Evolutionary conservation across 2,113 vertebrate genomes (phyloP).

Genomic region (Pycnonotus jocosus): DNA sequence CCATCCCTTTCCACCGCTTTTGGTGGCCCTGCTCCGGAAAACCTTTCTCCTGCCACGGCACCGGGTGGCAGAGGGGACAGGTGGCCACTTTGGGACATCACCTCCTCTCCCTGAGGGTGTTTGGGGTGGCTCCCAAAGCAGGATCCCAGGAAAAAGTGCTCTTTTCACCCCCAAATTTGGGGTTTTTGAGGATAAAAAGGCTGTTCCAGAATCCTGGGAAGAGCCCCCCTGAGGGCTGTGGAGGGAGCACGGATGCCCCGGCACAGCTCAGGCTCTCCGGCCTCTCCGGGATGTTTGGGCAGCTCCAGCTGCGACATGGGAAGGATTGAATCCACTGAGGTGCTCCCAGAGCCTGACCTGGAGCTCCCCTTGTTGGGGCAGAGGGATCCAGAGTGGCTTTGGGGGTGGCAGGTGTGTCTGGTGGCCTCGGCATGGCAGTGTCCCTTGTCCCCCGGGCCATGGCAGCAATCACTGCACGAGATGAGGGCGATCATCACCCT

Average conservation of each 20-base stretch:
- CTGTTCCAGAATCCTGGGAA: accelerated
- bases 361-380: accelerated
- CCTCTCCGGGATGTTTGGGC: accelerated
- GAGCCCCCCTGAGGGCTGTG: neutral
- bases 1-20: neutral
- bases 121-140: accelerated
- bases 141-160: neutral
- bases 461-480: accelerated
- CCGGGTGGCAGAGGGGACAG: neutral
- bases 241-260: neutral
- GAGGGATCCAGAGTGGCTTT: accelerated
- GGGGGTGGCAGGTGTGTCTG: neutral
- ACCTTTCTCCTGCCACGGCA: accelerated
- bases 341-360: neutral
- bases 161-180: neutral
- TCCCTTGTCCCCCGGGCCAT: neutral
- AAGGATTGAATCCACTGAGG: accelerated
- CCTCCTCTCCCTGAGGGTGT: neutral
- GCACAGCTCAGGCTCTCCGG: neutral
- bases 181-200: neutral
- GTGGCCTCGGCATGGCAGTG: accelerated
- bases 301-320: accelerated
- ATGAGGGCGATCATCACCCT: accelerated
- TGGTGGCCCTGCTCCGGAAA: neutral
- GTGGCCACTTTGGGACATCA: accelerated